Evolutionary conservation across 2,797 vertebrate genomes (phyloP), one percentile per base, ranked within the genome.

Genomic region (Spheniscus humboldti): DNA sequence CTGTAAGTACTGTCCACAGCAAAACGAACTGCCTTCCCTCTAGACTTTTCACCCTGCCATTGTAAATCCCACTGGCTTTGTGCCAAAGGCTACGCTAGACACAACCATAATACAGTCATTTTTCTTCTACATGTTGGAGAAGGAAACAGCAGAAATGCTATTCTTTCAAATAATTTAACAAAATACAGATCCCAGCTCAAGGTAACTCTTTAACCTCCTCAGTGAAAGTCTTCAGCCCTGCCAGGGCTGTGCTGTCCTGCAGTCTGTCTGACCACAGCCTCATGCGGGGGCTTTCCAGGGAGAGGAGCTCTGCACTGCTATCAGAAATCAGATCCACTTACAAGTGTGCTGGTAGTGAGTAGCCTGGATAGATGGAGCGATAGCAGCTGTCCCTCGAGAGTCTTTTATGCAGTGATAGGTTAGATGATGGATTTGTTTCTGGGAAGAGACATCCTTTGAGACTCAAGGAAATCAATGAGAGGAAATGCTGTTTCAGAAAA

Each of bases 161-260:
- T 95, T 96, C 97, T 97, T 97, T 97, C 97, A 97, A 97, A 97
- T 96, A 94, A 92, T 92, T 94, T 97, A 97, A 97, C 97, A 88
- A 97, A 97, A 95, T 97, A 89, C 98, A 97, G 97, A 97, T 86
- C 97, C 85, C 92, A 66, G 94, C 90, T 95, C 95, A 94, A 96
- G 95, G 97, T 96, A 97, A 97, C 96, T 97, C 93, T 96, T 95
- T 96, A 97, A 97, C 97, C 97, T 97, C 96, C 91, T 73, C 74
- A 92, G 94, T 25, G 89, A 93, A 96, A 96, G 86, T 37, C 82
- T 55, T 62, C 17, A 1, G 77, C 81, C 50, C 81, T 92, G 92
- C 86, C 92, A 69, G 86, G 83, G 75, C 83, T 84, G 82, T 62
- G 75, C 73, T 90, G 90, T 86, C 86, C 96, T 88, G 88, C 89